A percentile compares a stretch with the other conserved stretches of the same genome.
phyloP scores from a whole-genome alignment of 2,113 vertebrate species.

The Etia nguti region DNA sequence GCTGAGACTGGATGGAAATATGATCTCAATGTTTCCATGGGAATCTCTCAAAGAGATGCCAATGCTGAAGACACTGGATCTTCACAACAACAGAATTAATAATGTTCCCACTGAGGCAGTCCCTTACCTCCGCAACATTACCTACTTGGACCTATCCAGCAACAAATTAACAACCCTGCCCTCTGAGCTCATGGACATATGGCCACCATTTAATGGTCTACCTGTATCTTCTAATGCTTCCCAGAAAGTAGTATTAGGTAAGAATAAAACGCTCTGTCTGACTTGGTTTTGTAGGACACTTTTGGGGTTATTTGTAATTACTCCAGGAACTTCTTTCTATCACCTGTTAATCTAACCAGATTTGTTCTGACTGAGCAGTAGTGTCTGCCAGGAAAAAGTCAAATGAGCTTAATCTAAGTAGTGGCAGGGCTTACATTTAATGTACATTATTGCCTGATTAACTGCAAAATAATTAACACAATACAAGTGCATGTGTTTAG shows the following conservation, averaged over 20 bases:
- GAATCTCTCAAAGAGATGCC: constrained; percentile 88
- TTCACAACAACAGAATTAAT: constrained; percentile 89
- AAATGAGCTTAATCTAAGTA: constrained; percentile 19
- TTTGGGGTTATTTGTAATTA: background rate
- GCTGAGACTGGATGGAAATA: constrained; percentile 88
- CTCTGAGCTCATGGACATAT: constrained; percentile 88
- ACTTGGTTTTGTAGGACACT: background rate
- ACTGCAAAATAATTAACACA: background rate
- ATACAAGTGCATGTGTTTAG: background rate
- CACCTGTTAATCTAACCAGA: background rate
- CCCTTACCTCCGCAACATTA: constrained; percentile 80
- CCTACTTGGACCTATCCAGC: constrained; percentile 93
- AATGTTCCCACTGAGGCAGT: constrained; percentile 76
- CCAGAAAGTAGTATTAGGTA: constrained; percentile 85
- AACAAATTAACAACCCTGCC: constrained; percentile 89
- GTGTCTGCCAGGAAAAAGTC: background rate
- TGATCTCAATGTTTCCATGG: constrained; percentile 88
- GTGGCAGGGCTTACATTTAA: background rate
- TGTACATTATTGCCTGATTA: background rate
- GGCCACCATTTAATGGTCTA: constrained; percentile 80
- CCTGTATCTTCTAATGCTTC: constrained; percentile 41
- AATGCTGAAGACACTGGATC: constrained; percentile 81
- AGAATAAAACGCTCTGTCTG: constrained; percentile 5
- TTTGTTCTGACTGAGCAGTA: background rate
- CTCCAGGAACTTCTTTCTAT: background rate